Evolutionary conservation across 2,113 vertebrate genomes (phyloP).

Genomic region (Calcarius ornatus): DNA sequence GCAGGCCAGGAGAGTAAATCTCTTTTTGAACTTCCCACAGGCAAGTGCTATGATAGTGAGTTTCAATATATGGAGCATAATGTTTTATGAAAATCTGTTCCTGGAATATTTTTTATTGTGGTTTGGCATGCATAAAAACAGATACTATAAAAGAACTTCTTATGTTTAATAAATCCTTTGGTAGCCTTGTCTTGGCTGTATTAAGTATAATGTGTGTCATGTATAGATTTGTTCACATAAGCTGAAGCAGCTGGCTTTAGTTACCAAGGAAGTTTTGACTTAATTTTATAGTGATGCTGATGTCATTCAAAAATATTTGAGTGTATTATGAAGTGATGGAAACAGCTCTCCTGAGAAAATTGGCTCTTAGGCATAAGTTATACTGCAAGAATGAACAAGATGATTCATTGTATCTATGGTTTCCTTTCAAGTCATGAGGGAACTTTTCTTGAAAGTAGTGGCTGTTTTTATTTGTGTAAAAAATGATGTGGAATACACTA

Average conservation of each 20-base stretch:
- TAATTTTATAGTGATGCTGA: background rate
- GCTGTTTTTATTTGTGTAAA: background rate
- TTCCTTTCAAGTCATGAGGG: background rate
- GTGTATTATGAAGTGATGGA: background rate
- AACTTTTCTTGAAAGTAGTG: background rate
- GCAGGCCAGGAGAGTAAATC: background rate
- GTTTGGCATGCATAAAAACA: background rate
- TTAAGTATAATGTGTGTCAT: background rate
- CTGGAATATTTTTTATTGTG: background rate
- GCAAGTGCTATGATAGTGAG: background rate
- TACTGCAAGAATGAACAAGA: background rate
- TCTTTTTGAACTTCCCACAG: background rate
- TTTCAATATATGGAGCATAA: background rate
- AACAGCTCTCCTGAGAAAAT: background rate
- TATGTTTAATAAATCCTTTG: background rate
- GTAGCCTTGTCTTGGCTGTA: background rate
- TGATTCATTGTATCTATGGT: background rate
- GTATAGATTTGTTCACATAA: background rate
- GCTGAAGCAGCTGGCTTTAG: background rate
- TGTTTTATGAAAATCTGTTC: background rate
- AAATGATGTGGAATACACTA: background rate
- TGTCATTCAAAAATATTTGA: background rate
- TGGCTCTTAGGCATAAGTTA: background rate
- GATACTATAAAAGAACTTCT: background rate
- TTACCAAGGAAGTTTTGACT: background rate